phyloP scores from a whole-genome alignment of 2,113 vertebrate species.

The Phycodurus eques region DNA sequence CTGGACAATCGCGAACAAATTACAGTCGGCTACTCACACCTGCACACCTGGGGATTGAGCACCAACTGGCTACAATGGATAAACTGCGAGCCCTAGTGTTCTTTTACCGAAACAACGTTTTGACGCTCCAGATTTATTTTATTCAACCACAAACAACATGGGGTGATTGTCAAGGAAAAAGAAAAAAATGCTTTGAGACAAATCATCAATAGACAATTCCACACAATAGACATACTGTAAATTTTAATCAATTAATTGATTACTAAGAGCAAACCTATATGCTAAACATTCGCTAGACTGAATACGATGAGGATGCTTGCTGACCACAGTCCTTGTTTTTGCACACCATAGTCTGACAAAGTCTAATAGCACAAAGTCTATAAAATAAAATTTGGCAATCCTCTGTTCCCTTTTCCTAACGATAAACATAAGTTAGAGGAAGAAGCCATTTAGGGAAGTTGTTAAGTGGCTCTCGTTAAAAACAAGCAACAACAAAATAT shows the following conservation, averaged over 20 bases:
- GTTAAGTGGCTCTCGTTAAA: conserved; percentile 10
- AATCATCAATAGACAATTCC: too few species aligned
- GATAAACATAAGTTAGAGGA: not conserved
- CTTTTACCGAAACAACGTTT: too few species aligned
- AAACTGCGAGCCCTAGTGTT: too few species aligned
- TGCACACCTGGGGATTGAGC: too few species aligned
- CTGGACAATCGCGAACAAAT: too few species aligned
- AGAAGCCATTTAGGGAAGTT: not conserved
- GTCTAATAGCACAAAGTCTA: not conserved
- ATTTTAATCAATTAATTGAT: not conserved
- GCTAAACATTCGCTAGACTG: not conserved
- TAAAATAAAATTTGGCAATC: not conserved
- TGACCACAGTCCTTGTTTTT: not conserved
- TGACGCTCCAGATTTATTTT: too few species aligned
- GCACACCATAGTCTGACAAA: not conserved
- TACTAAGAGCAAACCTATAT: not conserved
- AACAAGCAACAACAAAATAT: conserved; percentile 45
- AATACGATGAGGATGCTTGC: not conserved
- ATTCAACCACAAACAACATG: too few species aligned
- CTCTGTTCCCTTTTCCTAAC: not conserved
- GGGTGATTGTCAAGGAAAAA: not conserved
- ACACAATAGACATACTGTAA: too few species aligned
- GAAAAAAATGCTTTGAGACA: not conserved
- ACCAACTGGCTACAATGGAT: too few species aligned
- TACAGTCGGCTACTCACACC: too few species aligned